These are phyloP conservation scores for Osmerus mordax DNA, from an alignment of 2,113 vertebrate species.

Conservation along the genomic window DNA sequence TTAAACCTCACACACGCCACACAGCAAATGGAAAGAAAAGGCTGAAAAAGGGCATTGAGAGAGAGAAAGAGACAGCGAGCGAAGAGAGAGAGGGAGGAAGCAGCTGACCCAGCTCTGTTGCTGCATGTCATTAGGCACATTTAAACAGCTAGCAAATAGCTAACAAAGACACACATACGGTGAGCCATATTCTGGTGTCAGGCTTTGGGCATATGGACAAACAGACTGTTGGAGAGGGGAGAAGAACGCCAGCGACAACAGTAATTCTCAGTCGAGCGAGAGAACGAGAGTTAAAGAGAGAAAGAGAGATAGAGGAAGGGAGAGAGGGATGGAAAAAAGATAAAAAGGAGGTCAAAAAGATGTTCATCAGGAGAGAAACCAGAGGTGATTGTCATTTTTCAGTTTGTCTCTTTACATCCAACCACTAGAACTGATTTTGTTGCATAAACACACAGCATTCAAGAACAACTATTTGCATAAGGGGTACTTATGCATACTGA, in stretches of 20 bases:
- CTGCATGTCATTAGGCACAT: constrained; percentile 2
- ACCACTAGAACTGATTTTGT: no score
- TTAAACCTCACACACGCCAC: no score
- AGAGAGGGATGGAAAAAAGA: neutral
- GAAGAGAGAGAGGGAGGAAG: neutral
- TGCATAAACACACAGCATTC: no score
- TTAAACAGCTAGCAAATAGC: constrained; percentile 9
- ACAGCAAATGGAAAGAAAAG: neutral
- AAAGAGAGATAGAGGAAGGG: neutral
- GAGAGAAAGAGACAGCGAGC: neutral
- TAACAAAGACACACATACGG: constrained; percentile 18
- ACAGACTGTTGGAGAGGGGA: constrained; percentile 45
- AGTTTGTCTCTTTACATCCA: neutral
- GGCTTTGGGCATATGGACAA: constrained; percentile 45
- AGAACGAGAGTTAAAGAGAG: constrained; percentile 12
- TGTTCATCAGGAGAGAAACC: neutral
- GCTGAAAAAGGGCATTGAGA: neutral
- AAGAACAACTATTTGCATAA: no score
- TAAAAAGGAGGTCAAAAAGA: neutral
- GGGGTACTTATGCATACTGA: constrained; percentile 3
- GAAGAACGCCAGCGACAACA: constrained; percentile 41
- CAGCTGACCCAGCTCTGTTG: constrained; percentile 2
- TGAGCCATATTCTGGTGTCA: neutral
- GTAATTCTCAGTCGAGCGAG: constrained; percentile 53
- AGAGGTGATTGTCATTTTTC: neutral